Percentiles rank a stretch among this genome's conserved stretches.
Conservation (phyloP, 2,888 invertebrate species). For the Epirrhoe tristata region DNA sequence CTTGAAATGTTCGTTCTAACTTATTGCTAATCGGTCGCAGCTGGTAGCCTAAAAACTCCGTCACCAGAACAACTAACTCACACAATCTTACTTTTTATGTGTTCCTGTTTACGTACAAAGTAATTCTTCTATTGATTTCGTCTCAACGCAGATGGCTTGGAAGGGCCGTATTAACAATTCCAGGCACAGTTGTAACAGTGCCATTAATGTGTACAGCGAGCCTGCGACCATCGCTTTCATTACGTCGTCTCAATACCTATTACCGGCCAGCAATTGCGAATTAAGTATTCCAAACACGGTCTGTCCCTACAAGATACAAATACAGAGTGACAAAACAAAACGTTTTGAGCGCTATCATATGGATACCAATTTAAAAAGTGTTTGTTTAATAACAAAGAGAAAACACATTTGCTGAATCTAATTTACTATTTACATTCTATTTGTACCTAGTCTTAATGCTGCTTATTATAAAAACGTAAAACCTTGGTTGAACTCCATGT, state of each 20-base stretch:
- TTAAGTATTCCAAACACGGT: slow-evolving; percentile 68
- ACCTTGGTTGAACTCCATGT: too few relatives aligned
- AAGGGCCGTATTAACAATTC: slow-evolving; percentile 25
- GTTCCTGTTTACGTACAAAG: too few relatives aligned
- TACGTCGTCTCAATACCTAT: slow-evolving; percentile 32
- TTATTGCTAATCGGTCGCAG: too few relatives aligned
- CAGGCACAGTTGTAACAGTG: slow-evolving; percentile 23
- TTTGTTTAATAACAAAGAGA: slow-evolving; percentile 45
- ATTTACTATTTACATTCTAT: too few relatives aligned
- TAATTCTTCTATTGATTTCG: too few relatives aligned
- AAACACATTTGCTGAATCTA: too few relatives aligned
- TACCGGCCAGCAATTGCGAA: slow-evolving; percentile 43
- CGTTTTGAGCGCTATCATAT: slow-evolving; percentile 55
- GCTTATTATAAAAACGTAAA: too few relatives aligned
- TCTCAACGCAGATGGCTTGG: background rate
- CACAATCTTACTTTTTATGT: too few relatives aligned
- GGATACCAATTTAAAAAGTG: slow-evolving; percentile 62
- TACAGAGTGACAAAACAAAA: slow-evolving; percentile 75
- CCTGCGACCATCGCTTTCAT: slow-evolving; percentile 33
- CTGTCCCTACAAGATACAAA: slow-evolving; percentile 71
- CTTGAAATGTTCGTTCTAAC: too few relatives aligned
- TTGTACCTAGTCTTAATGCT: too few relatives aligned
- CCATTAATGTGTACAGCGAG: slow-evolving; percentile 25
- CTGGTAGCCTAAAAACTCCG: too few relatives aligned
- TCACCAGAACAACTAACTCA: too few relatives aligned